A percentile compares a stretch with the other conserved stretches of the same genome.
These are phyloP conservation scores for Tetrax tetrax DNA, from an alignment of 2,113 vertebrate species.

Conservation along the genomic window DNA sequence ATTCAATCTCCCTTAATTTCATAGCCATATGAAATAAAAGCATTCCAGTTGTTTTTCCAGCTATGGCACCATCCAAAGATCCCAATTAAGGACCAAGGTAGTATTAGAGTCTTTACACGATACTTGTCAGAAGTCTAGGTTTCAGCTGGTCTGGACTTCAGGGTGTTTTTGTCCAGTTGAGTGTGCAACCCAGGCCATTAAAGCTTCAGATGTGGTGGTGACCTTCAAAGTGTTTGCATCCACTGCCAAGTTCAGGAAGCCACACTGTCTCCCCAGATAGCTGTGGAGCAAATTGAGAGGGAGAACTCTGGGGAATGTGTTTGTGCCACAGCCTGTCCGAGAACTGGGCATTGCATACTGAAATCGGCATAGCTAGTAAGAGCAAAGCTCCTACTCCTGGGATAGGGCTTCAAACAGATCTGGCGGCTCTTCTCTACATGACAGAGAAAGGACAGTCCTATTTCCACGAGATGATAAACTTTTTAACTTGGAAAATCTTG, in stretches of 20 bases:
- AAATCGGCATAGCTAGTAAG: not conserved
- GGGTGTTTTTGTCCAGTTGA: not conserved
- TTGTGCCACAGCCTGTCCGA: not conserved
- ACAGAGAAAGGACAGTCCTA: not conserved
- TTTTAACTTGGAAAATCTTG: not conserved
- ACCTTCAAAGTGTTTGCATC: not conserved
- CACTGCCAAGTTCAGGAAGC: not conserved
- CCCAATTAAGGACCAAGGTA: not conserved
- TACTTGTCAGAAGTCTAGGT: not conserved
- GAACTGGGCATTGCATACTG: not conserved
- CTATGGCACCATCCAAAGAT: not conserved
- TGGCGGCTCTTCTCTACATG: not conserved
- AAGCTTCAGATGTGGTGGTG: not conserved
- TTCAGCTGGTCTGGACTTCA: not conserved
- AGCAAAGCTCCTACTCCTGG: not conserved
- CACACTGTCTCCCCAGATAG: not conserved
- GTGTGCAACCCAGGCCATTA: not conserved
- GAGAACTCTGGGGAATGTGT: not conserved
- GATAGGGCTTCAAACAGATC: not conserved
- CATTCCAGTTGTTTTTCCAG: not conserved
- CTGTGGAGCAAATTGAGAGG: not conserved
- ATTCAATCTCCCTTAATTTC: not conserved
- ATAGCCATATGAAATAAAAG: not conserved
- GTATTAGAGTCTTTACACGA: not conserved
- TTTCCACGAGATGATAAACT: not conserved